Base-by-base conservation (phyloP, 2,797 vertebrate genomes). In the Crax fasciolata region DNA sequence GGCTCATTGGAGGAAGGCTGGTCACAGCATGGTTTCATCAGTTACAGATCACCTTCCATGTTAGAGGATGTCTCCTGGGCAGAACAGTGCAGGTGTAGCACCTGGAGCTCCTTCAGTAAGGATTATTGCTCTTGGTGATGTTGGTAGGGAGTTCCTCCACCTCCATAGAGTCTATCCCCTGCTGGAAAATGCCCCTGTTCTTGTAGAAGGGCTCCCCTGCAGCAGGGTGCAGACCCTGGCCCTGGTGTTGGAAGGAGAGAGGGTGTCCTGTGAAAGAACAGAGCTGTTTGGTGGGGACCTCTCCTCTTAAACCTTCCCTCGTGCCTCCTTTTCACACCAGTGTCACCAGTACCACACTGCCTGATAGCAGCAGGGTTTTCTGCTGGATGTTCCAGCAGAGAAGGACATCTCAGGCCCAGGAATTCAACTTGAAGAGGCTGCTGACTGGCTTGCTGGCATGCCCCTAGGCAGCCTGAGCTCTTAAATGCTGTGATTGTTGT, bases 371-470 rank as follows among this genome's bases (percentile, higher is more conserved):
- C 55, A 38, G 81, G 49, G 79, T 72, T 57, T 79, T 82, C 67
- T 82, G 72, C 48, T 77, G 30, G 30, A 1, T 0, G 2, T 89
- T 91, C 83, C 81, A 87, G 38, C 75, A 63, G 81, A 78, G 81
- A 41, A 94, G 94, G 91, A 84, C 77, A 65, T 86, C 90, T 80
- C 66, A 74, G 82, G 15, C 44, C 25, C 74, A 54, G 85, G 62
- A 93, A 92, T 88, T 82, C 39, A 43, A 13, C 77, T 83, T 76
- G 75, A 80, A 84, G 93, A 35, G 87, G 68, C 63, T 89, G 62
- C 92, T 86, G 80, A 80, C 78, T 88, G 93, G 87, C 85, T 95
- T 87, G 54, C 83, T 94, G 92, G 94, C 95, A 93, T 94, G 85
- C 84, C 92, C 74, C 1, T 18, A 58, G 72, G 91, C 84, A 62